Percentiles rank a stretch among this genome's conserved stretches.
These are phyloP conservation scores for Phalacrocorax brasilianus DNA, from an alignment of 2,113 vertebrate genomes.

Conservation along the genomic window DNA sequence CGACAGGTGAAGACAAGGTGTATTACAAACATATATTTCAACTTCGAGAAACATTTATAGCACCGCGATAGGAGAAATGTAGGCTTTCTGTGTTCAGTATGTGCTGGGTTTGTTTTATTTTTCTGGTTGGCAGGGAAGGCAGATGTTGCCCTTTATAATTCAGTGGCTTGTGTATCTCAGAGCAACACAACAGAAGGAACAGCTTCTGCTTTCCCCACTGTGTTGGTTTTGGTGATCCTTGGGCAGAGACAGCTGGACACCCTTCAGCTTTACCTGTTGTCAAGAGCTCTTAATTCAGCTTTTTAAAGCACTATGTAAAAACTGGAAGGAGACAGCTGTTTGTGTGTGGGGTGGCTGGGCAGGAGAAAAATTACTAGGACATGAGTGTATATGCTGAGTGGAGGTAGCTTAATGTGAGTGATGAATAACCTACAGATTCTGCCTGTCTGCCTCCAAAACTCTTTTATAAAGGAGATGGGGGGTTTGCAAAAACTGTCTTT, in stretches of 20 bases:
- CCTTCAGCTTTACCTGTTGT: constrained; percentile 27
- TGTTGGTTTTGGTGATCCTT: background rate
- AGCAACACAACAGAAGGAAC: background rate
- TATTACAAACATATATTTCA: constrained; percentile 20
- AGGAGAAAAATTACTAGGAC: background rate
- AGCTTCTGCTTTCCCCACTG: background rate
- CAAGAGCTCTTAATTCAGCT: background rate
- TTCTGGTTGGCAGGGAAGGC: background rate
- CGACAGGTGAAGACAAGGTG: constrained; percentile 13
- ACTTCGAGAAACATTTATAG: background rate
- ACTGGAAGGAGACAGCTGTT: background rate
- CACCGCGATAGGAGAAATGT: background rate
- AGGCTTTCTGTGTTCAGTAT: background rate
- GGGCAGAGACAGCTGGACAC: background rate
- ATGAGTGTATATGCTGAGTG: background rate
- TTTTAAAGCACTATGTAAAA: background rate
- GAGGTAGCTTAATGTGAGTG: background rate
- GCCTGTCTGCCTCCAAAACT: background rate
- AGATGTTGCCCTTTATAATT: constrained; percentile 36
- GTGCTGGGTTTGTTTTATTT: background rate
- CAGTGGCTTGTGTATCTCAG: background rate
- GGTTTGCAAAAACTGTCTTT: background rate
- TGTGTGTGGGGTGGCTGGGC: background rate
- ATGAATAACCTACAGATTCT: background rate
- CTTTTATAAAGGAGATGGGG: background rate